Base-by-base conservation (phyloP, 2,113 vertebrate genomes). In the Thinocorus orbignyianus region DNA sequence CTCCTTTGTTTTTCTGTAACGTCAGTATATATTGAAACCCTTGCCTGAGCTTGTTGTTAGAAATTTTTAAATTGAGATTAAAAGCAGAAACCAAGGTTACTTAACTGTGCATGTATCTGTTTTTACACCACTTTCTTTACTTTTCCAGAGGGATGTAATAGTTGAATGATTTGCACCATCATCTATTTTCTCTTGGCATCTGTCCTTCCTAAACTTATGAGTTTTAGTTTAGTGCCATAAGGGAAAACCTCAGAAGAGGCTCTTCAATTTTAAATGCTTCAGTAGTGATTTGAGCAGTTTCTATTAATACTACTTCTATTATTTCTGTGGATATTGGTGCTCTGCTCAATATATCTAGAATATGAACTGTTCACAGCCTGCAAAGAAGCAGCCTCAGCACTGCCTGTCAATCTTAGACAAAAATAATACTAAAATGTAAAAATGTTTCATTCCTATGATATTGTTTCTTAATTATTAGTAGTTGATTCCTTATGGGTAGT, bases 251-350 rank as follows among this genome's bases (percentile, higher is more conserved):
- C 31, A 58, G 60, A 90, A 77, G 10, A 65, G 35, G 30, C 41
- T 93, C 37, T 86, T 88, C 26, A 64, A 3, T 91, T 90, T 89
- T 91, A 62, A 74, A 92, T 93, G 20, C 55, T 93, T 93, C 35
- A 52, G 31, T 84, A 74, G 49, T 92, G 88, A 80, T 76, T 92
- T 91, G 64, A 89, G 15, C 46, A 48, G 60, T 81, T 96, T 93
- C 46, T 81, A 52, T 76, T 60, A 92, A 78, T 91, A 78, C 26
- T 68, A 8, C 54, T 31, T 18, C 18, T 79, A 22, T 93, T 92
- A 30, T 81, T 95, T 92, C 76, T 84, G 33, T 84, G 94, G 26
- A 35, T 93, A 60, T 62, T 92, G 64, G 52, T 93, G 30, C 23
- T 81, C 35, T 92, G 72, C 86, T 60, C 76, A 60, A 3, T 68